These are phyloP conservation scores for Podarcis lilfordi DNA, from an alignment of 2,797 vertebrate genomes.

Conservation along the genomic window DNA sequence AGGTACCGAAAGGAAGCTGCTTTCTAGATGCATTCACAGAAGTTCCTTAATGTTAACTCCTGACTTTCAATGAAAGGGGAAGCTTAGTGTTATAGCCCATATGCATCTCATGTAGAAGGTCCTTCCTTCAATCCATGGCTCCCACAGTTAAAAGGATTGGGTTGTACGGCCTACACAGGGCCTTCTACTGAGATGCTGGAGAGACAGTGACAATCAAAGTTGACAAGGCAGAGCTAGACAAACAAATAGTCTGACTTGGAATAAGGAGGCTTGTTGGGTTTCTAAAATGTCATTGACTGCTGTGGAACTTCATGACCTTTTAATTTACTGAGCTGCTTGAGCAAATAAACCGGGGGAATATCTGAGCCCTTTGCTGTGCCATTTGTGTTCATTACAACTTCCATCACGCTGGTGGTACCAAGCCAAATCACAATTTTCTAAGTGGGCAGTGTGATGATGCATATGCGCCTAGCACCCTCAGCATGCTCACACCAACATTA, in stretches of 20 bases:
- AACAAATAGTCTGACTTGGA: not conserved
- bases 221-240: not conserved
- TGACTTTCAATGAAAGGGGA: not conserved
- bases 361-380: not conserved
- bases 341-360: not conserved
- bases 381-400: not conserved
- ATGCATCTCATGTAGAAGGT: not conserved
- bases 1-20: not conserved
- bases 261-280: not conserved
- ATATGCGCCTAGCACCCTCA: not conserved
- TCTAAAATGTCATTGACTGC: not conserved
- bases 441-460: not conserved
- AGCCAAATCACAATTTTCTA: not conserved
- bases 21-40: not conserved
- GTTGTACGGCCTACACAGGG: not conserved
- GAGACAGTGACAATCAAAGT: not conserved
- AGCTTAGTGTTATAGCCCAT: not conserved
- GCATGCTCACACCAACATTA: not conserved
- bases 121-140: not conserved
- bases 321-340: not conserved
- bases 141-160: not conserved
- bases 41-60: not conserved
- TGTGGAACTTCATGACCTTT: not conserved
- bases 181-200: not conserved
- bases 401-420: not conserved